These are phyloP conservation scores for Sakesphorus luctuosus DNA, from an alignment of 2,113 vertebrate genomes.

Conservation along the genomic window DNA sequence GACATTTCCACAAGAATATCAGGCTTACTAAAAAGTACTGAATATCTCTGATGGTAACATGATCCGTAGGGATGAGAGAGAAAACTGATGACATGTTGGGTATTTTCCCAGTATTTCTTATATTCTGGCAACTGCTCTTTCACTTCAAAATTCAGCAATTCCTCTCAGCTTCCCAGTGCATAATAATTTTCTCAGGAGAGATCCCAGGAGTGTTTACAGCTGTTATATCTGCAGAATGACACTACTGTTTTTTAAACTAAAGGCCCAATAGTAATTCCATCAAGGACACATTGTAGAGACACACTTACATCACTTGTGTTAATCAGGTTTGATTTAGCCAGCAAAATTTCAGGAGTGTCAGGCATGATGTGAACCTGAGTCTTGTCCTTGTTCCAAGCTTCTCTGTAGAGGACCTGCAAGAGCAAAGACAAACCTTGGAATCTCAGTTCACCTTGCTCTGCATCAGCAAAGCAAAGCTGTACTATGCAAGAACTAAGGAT, in stretches of 20 bases:
- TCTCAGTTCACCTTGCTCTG: background rate
- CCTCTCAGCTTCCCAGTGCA: background rate
- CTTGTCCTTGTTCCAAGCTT: slow-evolving; percentile 86
- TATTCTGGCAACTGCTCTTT: background rate
- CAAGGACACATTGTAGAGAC: background rate
- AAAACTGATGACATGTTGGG: background rate
- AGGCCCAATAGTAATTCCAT: background rate
- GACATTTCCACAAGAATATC: background rate
- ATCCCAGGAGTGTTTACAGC: background rate
- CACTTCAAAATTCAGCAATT: background rate
- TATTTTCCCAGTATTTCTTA: background rate
- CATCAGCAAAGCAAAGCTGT: background rate
- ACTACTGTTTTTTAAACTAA: background rate
- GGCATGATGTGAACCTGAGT: slow-evolving; percentile 82
- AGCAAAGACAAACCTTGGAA: background rate
- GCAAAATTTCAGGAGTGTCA: slow-evolving; percentile 80
- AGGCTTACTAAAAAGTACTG: background rate
- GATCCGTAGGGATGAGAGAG: background rate
- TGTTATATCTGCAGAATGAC: background rate
- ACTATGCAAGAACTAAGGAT: background rate
- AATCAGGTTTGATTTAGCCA: slow-evolving; percentile 82
- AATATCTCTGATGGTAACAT: background rate
- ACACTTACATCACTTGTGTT: slow-evolving; percentile 86
- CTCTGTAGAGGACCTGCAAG: slow-evolving; percentile 77
- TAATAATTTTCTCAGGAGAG: background rate